A percentile compares a stretch with the other conserved stretches of the same genome.
phyloP scores from a whole-genome alignment of 2,888 invertebrate genomes.

The Spisula subtruncata region DNA sequence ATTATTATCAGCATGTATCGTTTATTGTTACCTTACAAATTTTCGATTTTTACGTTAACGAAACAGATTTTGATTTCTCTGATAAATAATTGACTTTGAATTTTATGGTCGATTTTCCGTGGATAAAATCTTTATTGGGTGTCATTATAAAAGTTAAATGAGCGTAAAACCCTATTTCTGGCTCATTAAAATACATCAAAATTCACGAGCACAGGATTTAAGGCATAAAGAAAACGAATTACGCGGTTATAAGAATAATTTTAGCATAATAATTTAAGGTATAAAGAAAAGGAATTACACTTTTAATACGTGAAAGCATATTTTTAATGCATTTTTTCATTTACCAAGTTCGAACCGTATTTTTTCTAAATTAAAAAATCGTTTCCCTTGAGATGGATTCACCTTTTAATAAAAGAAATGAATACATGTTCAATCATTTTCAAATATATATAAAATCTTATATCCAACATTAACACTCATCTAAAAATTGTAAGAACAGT shows the following conservation, averaged over 20 bases:
- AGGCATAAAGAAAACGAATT: background rate
- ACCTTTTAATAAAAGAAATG: too few relatives aligned
- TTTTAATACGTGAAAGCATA: too few relatives aligned
- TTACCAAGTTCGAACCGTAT: too few relatives aligned
- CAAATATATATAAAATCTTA: too few relatives aligned
- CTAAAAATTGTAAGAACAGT: too few relatives aligned
- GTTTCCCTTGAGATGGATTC: too few relatives aligned
- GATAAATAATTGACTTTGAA: conserved; percentile 29
- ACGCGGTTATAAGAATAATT: too few relatives aligned
- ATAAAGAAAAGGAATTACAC: background rate
- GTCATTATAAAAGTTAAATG: conserved; percentile 1
- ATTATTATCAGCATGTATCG: background rate
- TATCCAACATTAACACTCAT: too few relatives aligned
- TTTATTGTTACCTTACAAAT: conserved; percentile 3
- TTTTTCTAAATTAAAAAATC: too few relatives aligned
- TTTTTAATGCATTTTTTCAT: too few relatives aligned
- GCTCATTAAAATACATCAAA: background rate
- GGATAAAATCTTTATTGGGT: conserved; percentile 1
- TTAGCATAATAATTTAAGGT: background rate
- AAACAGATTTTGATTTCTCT: background rate
- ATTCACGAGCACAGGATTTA: background rate
- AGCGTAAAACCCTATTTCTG: background rate
- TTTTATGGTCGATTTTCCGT: conserved; percentile 15
- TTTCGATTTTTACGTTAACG: conserved; percentile 3
- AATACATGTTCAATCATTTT: too few relatives aligned